Conservation (phyloP, 1,140 invertebrate genomes). For the Drosophila trapezifrons region DNA sequence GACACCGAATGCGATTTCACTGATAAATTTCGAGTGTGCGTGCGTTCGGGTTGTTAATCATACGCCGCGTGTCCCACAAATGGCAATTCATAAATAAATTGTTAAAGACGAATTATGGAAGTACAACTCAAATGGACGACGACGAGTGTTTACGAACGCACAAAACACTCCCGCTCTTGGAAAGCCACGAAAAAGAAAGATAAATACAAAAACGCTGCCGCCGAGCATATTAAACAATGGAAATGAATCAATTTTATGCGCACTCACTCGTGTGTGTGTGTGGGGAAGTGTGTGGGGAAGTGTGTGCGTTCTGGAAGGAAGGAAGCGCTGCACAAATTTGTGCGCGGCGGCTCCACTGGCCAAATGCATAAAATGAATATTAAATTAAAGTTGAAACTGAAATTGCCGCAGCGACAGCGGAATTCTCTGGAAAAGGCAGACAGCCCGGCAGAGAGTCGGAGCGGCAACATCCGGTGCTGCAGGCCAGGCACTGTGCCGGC, state of each 20-base stretch:
- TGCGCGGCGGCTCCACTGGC: slow-evolving; percentile 51
- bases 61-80: slow-evolving; percentile 34
- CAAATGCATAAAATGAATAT: slow-evolving; percentile 83
- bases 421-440: slow-evolving; percentile 73
- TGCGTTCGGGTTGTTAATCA: slow-evolving; percentile 68
- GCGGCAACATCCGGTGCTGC: slow-evolving; percentile 63
- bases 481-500: slow-evolving; percentile 5
- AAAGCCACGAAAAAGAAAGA: slow-evolving; percentile 5
- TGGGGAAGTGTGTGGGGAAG: slow-evolving; percentile 23
- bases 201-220: slow-evolving; percentile 50
- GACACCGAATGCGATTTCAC: slow-evolving; percentile 50
- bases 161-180: slow-evolving; percentile 22
- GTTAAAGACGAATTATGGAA: slow-evolving; percentile 73
- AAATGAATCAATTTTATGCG: slow-evolving; percentile 82
- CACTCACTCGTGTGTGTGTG: slow-evolving; percentile 28
- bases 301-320: slow-evolving; percentile 57
- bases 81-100: slow-evolving; percentile 74
- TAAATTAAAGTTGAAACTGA: slow-evolving; percentile 82
- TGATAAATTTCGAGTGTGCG: slow-evolving; percentile 41
- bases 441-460: slow-evolving; percentile 32
- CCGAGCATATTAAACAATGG: slow-evolving; percentile 81
- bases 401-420: slow-evolving; percentile 69
- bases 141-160: slow-evolving; percentile 18
- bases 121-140: slow-evolving; percentile 53
- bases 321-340: slow-evolving; percentile 79